These are phyloP conservation scores for Nemotelus pantherinus DNA, from an alignment of 2,888 invertebrate genomes.

Conservation along the genomic window DNA sequence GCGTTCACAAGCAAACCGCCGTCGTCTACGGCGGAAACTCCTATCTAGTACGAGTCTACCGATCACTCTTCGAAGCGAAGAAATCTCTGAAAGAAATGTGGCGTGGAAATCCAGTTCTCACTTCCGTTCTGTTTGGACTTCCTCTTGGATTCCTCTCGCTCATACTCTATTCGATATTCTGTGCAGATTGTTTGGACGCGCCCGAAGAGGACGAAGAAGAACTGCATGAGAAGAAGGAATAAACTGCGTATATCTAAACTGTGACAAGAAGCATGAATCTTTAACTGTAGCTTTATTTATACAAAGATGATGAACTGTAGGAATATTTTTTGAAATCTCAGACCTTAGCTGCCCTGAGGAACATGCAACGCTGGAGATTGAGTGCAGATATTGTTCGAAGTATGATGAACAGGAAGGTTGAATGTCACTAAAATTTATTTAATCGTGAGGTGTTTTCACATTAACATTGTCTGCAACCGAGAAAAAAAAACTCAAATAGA, in stretches of 20 bases:
- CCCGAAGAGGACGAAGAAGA: constrained; percentile 76
- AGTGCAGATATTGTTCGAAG: too few relatives aligned
- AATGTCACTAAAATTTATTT: too few relatives aligned
- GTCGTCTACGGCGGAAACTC: constrained; percentile 88
- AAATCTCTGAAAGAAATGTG: constrained; percentile 86
- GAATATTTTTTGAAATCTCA: constrained; percentile 11
- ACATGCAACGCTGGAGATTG: too few relatives aligned
- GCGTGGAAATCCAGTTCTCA: constrained; percentile 92
- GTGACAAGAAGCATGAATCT: background rate
- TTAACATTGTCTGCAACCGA: too few relatives aligned
- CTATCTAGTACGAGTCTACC: constrained; percentile 78
- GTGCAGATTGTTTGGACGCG: constrained; percentile 93
- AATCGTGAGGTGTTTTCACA: too few relatives aligned
- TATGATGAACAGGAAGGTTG: too few relatives aligned
- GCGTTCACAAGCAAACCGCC: constrained; percentile 78
- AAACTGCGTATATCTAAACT: constrained; percentile 49
- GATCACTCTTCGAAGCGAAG: constrained; percentile 85
- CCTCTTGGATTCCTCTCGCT: constrained; percentile 92
- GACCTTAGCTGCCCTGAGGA: background rate
- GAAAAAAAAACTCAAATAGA: too few relatives aligned
- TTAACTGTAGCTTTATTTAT: constrained; percentile 17
- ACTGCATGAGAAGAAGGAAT: constrained; percentile 67
- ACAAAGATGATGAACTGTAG: background rate
- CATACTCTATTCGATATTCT: constrained; percentile 95
- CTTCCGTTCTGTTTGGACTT: constrained; percentile 91